These are phyloP conservation scores for Diplosoma virens DNA, from an alignment of 23 tunicate genomes.

Conservation along the genomic window DNA sequence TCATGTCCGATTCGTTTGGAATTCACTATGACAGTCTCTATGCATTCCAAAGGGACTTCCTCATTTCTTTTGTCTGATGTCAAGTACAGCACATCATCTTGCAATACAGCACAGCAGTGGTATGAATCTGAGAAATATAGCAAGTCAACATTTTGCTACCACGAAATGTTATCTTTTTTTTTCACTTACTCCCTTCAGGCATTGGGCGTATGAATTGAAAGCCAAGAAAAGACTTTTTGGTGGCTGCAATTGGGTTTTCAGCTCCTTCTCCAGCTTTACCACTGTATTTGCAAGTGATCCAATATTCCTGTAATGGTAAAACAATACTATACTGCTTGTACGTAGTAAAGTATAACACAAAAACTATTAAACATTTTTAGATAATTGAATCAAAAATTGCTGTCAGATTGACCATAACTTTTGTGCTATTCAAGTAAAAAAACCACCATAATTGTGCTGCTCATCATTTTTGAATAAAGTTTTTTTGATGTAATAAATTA, in stretches of 20 bases:
- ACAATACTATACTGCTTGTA: background rate
- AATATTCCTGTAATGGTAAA: constrained; percentile 60
- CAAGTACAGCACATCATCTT: constrained; percentile 80
- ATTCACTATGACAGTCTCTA: constrained; percentile 83
- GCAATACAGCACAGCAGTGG: constrained; percentile 94
- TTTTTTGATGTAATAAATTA: too few relatives aligned
- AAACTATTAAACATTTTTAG: too few relatives aligned
- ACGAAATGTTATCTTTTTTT: background rate
- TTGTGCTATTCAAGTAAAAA: too few relatives aligned
- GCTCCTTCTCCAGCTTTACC: constrained; percentile 55
- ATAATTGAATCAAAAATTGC: background rate
- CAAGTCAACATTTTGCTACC: too few relatives aligned
- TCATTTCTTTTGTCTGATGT: constrained; percentile 81
- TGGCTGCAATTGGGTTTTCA: constrained; percentile 68
- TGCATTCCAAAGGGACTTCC: constrained; percentile 71
- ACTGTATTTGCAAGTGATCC: constrained; percentile 91
- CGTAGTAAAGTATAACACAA: too few relatives aligned
- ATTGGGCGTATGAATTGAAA: constrained; percentile 75
- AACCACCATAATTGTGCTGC: too few relatives aligned
- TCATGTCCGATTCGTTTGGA: constrained; percentile 87
- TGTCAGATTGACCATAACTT: too few relatives aligned
- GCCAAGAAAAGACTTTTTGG: constrained; percentile 65
- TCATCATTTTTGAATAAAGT: too few relatives aligned
- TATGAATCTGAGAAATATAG: constrained; percentile 58
- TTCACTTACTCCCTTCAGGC: constrained; percentile 64